phyloP scores from a whole-genome alignment of 2,888 invertebrate species.

The Spicauda simplicius region DNA sequence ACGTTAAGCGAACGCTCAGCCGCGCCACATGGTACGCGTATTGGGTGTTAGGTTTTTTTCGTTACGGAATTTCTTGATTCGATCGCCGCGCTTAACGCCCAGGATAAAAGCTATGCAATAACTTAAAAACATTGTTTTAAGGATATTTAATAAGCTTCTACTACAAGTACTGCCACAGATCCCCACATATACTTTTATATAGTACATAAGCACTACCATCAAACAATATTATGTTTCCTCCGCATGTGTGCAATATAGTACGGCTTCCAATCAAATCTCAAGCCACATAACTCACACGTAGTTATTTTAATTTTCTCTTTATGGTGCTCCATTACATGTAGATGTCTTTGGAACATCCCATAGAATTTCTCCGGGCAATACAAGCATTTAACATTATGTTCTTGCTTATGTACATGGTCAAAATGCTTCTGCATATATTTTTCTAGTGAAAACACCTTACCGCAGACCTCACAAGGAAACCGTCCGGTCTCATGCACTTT shows the following conservation, averaged over 20 bases:
- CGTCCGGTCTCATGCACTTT: slow-evolving; percentile 70
- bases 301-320: slow-evolving; percentile 51
- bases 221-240: slow-evolving; percentile 41
- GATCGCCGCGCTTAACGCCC: no score
- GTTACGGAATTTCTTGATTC: no score
- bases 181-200: no score
- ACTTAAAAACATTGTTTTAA: no score
- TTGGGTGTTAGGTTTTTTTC: no score
- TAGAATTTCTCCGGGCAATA: slow-evolving; percentile 58
- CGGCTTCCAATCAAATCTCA: slow-evolving; percentile 68
- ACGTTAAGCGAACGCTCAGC: no score
- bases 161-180: no score
- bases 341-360: slow-evolving; percentile 49
- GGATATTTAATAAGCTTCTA: no score
- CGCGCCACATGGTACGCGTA: no score
- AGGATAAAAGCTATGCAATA: no score
- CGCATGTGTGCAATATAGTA: slow-evolving; percentile 69
- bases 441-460: slow-evolving; percentile 68
- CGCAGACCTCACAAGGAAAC: slow-evolving; percentile 70
- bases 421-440: slow-evolving; percentile 61
- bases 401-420: slow-evolving; percentile 52
- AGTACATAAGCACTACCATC: no score
- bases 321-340: slow-evolving; percentile 56
- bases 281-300: slow-evolving; percentile 67
- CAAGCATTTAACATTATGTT: slow-evolving; percentile 48